Percentiles rank a stretch among this genome's conserved stretches.
These are phyloP conservation scores for Chiroxiphia lanceolata DNA, from an alignment of 2,797 vertebrate species.

Conservation along the genomic window DNA sequence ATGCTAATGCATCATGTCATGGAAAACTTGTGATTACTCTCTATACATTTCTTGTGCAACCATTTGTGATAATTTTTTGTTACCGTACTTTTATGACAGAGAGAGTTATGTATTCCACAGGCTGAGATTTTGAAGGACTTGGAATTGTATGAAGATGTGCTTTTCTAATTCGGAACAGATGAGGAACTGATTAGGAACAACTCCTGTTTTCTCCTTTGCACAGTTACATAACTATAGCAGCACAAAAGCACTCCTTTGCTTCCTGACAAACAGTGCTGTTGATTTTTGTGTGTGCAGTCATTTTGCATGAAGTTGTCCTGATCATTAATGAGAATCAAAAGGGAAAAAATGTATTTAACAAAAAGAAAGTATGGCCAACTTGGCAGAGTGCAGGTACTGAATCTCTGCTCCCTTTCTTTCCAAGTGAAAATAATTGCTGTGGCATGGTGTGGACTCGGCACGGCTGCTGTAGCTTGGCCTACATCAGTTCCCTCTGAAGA, in stretches of 20 bases:
- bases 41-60: background rate
- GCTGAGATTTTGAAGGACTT: background rate
- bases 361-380: background rate
- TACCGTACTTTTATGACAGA: background rate
- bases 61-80: background rate
- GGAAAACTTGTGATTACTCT: background rate
- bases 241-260: background rate
- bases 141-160: background rate
- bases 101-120: background rate
- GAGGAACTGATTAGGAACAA: background rate
- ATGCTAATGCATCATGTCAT: background rate
- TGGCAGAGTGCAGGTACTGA: background rate
- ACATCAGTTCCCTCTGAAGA: background rate
- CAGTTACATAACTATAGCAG: background rate
- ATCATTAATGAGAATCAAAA: background rate
- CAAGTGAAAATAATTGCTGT: background rate
- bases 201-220: background rate
- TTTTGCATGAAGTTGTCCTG: background rate
- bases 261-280: background rate
- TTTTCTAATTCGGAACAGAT: background rate
- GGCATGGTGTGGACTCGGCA: background rate
- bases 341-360: background rate
- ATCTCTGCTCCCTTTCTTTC: background rate
- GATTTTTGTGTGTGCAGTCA: background rate
- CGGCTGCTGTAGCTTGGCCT: fast-evolving